Base-by-base conservation (phyloP, 2,888 invertebrate species). In the Lissonota sp. region DNA sequence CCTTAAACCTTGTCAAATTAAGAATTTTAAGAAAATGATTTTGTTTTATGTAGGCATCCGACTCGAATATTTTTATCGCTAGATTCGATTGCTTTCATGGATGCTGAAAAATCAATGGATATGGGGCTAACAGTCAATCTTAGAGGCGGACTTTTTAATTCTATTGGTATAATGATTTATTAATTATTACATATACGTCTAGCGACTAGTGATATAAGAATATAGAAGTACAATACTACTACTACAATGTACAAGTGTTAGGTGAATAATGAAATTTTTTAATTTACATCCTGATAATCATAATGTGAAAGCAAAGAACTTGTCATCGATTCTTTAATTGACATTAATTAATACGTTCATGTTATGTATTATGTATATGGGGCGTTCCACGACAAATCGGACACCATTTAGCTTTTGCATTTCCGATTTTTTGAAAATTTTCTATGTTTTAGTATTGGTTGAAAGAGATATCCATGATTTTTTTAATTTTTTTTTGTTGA, bases 191-290 rank as follows among this genome's bases (percentile, higher is more conserved):
- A 71, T 44, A n/a, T 71, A 26, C 26, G 26, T 26, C 26, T 26
- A 26, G 4, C 53, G 64, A 74, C 57, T 66, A 74, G 57, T 57
- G 46, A 64, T 74, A 66, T 44, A 74, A 74, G 57, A 74, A 74
- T 74, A 74, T 58, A 66, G 37, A 57, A 74, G 46, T 49, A 37
- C 55, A 53, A 58, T 42, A 49, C 73, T 57, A 73, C 64, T 42
- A 16, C 64, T 57, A 66, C 57, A 57, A 49, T 74, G 66, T 57
- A 64, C 16, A 66, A 55, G n/a, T 37, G 40, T 66, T 49, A 66
- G 57, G 12, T 74, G 57, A 58, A 12, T 44, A 40, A 63, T 66
- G 12, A 46, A 55, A 57, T 66, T 57, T 16, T 51, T 62, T 40
- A 60, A 71, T 71, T 60, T 71, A 71, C 60, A 71, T 26, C 6